Conservation (phyloP, 2,888 invertebrate species). For the Dicroscelio sp. region DNA sequence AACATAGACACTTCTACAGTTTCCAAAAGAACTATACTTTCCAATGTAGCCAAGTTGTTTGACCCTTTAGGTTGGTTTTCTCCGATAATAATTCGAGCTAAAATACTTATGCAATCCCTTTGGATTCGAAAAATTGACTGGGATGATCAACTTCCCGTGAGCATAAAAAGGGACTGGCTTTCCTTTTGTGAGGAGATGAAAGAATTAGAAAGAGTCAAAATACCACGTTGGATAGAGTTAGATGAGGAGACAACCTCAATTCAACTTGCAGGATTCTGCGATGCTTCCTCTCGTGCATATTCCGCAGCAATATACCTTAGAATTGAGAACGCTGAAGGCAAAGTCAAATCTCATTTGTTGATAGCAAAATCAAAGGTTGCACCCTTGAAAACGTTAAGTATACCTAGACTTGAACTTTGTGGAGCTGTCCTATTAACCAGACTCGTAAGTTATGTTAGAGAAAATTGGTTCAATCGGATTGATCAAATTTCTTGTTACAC, state of each 20-base stretch:
- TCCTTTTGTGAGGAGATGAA: no score
- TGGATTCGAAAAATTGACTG: conserved; percentile 44
- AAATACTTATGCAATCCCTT: conserved; percentile 54
- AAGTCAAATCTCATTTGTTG: not conserved
- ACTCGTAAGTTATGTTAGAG: not conserved
- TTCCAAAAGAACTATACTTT: conserved; percentile 3
- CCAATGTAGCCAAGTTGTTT: not conserved
- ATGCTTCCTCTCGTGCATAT: not conserved
- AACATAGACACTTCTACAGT: not conserved
- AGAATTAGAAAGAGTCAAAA: not conserved
- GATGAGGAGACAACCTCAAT: not conserved
- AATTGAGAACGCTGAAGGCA: not conserved
- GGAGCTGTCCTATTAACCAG: not conserved
- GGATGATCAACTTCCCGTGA: conserved; percentile 20
- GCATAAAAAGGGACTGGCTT: no score
- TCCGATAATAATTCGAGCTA: not conserved
- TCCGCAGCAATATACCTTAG: not conserved
- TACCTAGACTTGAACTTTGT: not conserved
- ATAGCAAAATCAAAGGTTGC: not conserved
- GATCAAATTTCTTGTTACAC: not conserved
- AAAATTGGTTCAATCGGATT: not conserved
- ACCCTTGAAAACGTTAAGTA: not conserved
- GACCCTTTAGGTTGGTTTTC: conserved; percentile 33
- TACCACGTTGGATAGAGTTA: not conserved
- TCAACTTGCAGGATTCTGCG: not conserved